phyloP scores from a whole-genome alignment of 2,888 invertebrate genomes.

The Tipula lateralis region DNA sequence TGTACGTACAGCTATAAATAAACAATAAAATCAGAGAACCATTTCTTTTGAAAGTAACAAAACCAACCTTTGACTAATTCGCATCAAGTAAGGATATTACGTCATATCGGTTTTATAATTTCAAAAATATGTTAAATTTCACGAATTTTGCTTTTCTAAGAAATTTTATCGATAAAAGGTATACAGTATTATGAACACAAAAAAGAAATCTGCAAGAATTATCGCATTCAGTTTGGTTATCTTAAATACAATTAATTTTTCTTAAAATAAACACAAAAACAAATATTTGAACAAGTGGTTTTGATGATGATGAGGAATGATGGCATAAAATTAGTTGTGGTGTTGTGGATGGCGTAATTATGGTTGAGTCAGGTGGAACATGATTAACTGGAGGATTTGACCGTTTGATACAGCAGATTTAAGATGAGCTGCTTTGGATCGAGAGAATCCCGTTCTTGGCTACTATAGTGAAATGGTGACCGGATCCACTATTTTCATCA shows the following conservation, averaged over 20 bases:
- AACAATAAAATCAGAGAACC: not conserved
- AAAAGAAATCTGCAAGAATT: not conserved
- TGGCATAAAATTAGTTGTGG: not conserved
- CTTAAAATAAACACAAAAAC: not conserved
- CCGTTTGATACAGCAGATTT: too few relatives aligned
- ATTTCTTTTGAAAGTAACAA: not conserved
- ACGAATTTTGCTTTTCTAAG: not conserved
- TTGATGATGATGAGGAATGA: not conserved
- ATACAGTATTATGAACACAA: not conserved
- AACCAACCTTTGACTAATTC: not conserved
- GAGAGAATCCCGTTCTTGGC: too few relatives aligned
- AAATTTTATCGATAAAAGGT: not conserved
- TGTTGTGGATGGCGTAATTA: not conserved
- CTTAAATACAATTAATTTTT: not conserved
- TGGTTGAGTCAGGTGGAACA: not conserved
- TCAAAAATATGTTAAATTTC: not conserved
- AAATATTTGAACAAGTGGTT: not conserved
- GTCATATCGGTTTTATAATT: not conserved
- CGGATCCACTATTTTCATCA: too few relatives aligned
- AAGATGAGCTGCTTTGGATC: too few relatives aligned
- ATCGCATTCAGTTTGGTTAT: not conserved
- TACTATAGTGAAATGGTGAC: too few relatives aligned
- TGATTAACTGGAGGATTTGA: too few relatives aligned
- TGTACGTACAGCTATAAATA: not conserved
- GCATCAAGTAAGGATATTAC: not conserved